Percentiles rank a stretch among this genome's conserved stretches.
Conservation (phyloP, 1,140 invertebrate genomes). For the Bacillus rossius region DNA sequence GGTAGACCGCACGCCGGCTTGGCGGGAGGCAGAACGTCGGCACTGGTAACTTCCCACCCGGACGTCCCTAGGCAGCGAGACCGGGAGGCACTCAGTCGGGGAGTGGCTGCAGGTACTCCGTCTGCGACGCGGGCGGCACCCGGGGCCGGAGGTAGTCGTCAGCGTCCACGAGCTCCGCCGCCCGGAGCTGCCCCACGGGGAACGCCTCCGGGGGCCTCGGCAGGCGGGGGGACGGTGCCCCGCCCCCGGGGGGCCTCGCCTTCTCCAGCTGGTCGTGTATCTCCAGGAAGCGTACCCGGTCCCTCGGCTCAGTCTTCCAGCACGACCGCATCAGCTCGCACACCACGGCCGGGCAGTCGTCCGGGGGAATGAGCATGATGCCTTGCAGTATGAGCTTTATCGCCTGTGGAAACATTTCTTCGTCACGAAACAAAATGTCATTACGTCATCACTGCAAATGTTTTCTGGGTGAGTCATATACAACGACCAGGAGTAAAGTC, state of each 20-base stretch:
- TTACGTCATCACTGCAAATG: no score
- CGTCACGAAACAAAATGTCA: background rate
- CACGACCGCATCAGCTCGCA: conserved; percentile 78
- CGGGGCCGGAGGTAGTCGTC: conserved; percentile 55
- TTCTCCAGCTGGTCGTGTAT: conserved; percentile 47
- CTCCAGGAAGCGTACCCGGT: conserved; percentile 67
- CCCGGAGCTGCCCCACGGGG: conserved; percentile 7
- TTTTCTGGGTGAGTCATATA: no score
- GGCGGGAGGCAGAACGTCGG: no score
- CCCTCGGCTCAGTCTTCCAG: conserved; percentile 77
- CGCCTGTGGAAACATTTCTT: conserved; percentile 46
- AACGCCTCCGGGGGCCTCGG: conserved; percentile 1
- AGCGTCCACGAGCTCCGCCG: conserved; percentile 45
- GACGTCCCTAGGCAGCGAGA: no score
- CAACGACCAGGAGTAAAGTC: no score
- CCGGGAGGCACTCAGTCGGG: conserved; percentile 33
- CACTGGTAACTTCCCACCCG: no score
- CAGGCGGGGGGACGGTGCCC: background rate
- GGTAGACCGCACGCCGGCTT: no score
- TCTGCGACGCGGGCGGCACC: conserved; percentile 37
- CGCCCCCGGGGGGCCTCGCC: background rate
- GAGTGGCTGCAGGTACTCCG: conserved; percentile 51
- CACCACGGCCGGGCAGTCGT: conserved; percentile 70
- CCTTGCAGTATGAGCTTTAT: conserved; percentile 79
- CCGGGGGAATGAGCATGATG: conserved; percentile 75